These are phyloP conservation scores for Tragelaphus imberbis DNA, from an alignment of 2,113 vertebrate species.

Conservation along the genomic window DNA sequence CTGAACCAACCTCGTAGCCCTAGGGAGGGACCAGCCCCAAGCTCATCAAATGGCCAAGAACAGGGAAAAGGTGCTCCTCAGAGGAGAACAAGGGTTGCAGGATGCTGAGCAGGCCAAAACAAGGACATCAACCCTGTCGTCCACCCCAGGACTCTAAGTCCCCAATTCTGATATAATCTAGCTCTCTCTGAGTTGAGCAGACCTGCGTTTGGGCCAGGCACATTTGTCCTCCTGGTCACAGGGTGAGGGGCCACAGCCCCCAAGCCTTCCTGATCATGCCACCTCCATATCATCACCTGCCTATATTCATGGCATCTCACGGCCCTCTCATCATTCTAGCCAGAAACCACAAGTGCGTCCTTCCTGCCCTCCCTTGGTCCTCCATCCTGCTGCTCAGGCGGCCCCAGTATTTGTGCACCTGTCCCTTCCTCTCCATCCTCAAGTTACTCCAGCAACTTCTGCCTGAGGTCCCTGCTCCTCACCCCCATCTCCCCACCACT, in stretches of 20 bases:
- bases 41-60: neutral
- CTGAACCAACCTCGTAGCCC: neutral
- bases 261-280: neutral
- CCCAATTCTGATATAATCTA: accelerated
- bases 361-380: accelerated
- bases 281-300: neutral
- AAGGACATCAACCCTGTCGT: accelerated
- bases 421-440: neutral
- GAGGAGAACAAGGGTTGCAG: neutral
- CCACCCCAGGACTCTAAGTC: accelerated
- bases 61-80: neutral
- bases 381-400: neutral
- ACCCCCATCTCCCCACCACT: neutral
- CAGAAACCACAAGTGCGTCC: accelerated
- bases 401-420: accelerated
- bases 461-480: neutral
- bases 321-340: neutral
- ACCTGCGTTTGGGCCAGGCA: neutral
- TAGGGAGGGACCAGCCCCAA: neutral
- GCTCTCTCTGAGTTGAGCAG: too few relatives aligned
- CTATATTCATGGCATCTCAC: accelerated
- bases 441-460: neutral
- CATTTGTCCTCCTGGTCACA: neutral
- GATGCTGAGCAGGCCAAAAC: neutral
- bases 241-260: neutral